These are phyloP conservation scores for Chondrosia reniformis DNA, from an alignment of 37 sponge, comb jelly and placozoan species.

Conservation along the genomic window DNA sequence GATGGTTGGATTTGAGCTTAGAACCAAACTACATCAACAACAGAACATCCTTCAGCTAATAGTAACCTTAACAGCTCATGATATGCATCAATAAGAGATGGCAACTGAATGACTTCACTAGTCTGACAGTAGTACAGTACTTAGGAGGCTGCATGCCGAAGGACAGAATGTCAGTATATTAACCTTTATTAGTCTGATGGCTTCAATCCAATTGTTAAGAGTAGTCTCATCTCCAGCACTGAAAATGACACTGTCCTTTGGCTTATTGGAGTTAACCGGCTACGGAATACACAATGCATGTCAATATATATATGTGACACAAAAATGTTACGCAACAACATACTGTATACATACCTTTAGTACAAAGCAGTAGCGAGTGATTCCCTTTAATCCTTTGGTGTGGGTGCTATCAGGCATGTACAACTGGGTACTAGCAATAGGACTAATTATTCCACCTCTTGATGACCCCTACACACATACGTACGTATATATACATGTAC, in stretches of 20 bases:
- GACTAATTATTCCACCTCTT: background rate
- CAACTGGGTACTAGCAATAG: background rate
- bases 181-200: slow-evolving; percentile 70
- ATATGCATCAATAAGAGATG: too few species aligned
- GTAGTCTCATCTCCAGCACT: slow-evolving; percentile 37
- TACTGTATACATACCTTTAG: background rate
- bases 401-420: background rate
- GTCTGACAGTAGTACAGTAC: too few species aligned
- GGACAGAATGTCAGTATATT: too few species aligned
- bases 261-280: slow-evolving; percentile 57
- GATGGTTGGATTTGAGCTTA: too few species aligned
- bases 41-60: too few species aligned
- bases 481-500: background rate
- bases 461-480: background rate
- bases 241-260: slow-evolving; percentile 54
- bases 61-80: too few species aligned
- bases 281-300: slow-evolving; percentile 21
- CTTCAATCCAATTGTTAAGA: slow-evolving; percentile 50
- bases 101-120: too few species aligned
- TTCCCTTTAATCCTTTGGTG: background rate
- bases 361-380: slow-evolving; percentile 1
- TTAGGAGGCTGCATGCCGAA: too few species aligned
- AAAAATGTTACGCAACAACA: background rate
- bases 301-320: background rate
- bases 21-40: too few species aligned